These are phyloP conservation scores for Parascotia fuliginaria DNA, from an alignment of 2,888 invertebrate genomes.

Conservation along the genomic window DNA sequence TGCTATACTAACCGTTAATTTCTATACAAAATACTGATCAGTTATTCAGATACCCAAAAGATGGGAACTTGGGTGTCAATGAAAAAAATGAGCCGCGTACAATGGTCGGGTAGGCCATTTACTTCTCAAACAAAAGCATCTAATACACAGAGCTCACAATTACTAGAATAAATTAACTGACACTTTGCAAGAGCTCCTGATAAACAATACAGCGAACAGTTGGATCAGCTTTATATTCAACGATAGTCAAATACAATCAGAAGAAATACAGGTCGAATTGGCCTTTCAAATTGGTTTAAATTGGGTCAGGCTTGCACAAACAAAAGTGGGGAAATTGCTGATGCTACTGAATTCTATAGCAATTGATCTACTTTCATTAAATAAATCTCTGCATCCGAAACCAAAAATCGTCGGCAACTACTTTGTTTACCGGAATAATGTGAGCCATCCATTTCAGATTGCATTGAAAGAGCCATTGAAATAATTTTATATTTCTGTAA, in stretches of 20 bases:
- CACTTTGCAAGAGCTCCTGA: conserved; percentile 34
- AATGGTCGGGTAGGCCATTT: conserved; percentile 7
- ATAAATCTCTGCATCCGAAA: conserved; percentile 49
- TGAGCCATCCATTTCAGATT: conserved; percentile 20
- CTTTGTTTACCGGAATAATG: conserved; percentile 25
- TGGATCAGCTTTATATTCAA: conserved; percentile 70
- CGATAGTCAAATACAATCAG: conserved; percentile 73
- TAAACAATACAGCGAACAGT: conserved; percentile 57
- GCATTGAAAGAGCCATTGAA: conserved; percentile 8
- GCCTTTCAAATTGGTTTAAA: conserved; percentile 78
- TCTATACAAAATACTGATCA: neutral
- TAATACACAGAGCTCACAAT: conserved; percentile 26
- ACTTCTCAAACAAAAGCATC: conserved; percentile 22
- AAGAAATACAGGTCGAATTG: conserved; percentile 77
- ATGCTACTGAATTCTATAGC: conserved; percentile 55
- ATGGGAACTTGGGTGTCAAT: neutral
- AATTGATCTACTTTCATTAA: conserved; percentile 61
- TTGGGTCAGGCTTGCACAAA: conserved; percentile 79
- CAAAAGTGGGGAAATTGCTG: conserved; percentile 69
- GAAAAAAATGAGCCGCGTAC: neutral
- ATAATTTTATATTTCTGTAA: neutral
- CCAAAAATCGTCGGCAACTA: conserved; percentile 38
- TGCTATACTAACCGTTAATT: neutral
- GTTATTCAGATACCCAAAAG: neutral
- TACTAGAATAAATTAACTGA: conserved; percentile 42